A percentile compares a stretch with the other conserved stretches of the same genome.
Evolutionary conservation across 2,797 vertebrate genomes (phyloP).

Genomic region (Parambassis ranga): DNA sequence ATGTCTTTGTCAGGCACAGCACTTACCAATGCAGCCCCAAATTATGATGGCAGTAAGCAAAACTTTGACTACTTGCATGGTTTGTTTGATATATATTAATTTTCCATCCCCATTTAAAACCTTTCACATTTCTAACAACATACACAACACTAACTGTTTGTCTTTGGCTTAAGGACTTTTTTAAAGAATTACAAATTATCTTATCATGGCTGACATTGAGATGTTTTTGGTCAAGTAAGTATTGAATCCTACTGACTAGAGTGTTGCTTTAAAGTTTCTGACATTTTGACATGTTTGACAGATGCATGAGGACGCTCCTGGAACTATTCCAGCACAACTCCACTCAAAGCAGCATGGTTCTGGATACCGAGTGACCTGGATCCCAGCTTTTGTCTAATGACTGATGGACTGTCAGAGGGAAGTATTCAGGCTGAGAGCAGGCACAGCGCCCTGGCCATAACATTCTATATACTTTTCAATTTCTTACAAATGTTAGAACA

Average conservation of each 20-base stretch:
- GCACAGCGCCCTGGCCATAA: not conserved
- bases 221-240: not conserved
- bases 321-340: conserved; percentile 41
- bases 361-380: conserved; percentile 52
- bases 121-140: too few relatives aligned
- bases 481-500: too few relatives aligned
- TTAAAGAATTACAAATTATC: not conserved
- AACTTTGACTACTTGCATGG: too few relatives aligned
- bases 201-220: not conserved
- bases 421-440: not conserved
- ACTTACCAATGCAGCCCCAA: too few relatives aligned
- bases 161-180: not conserved
- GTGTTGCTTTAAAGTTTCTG: not conserved
- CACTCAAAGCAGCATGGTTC: conserved; percentile 23
- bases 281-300: conserved; percentile 15
- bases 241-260: not conserved
- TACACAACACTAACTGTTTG: too few relatives aligned
- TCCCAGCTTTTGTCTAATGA: conserved; percentile 24
- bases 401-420: conserved; percentile 35
- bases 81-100: too few relatives aligned
- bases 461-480: not conserved
- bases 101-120: too few relatives aligned
- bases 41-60: too few relatives aligned
- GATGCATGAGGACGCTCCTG: conserved; percentile 14
- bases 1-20: too few relatives aligned